Base-by-base conservation (phyloP, 2,113 vertebrate species). In the Andinoacara biseriatus region DNA sequence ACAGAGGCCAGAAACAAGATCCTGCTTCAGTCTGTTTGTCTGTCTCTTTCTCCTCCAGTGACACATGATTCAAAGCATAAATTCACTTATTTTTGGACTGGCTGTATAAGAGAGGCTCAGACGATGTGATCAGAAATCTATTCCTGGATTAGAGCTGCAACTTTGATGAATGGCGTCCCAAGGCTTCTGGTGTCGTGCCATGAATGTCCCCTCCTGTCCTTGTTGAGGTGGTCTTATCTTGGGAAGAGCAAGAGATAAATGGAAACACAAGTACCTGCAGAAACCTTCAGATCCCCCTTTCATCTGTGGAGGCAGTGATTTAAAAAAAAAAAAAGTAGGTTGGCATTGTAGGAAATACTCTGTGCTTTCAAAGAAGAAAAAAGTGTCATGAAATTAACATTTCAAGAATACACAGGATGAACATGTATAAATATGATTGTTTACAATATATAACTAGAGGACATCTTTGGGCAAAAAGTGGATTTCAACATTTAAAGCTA, bases 1-100 rank as follows among this genome's bases (percentile, higher is more conserved):
- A 69, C 58, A 76, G 81, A 83, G 61, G 85, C 90, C 86, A 92
- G 80, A 88, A 91, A 87, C 83, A 83, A 85, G 79, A 91, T 82
- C 78, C 56, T 18, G 38, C 56, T 81, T 81, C 76, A 74, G 52
- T 62, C 58, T 84, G 49, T 87, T 78, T 74, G 63, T 88, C 76
- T 91, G 58, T 86, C 77, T 84, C 52, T 58, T 43, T 85, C 74
- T 67, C 54, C 2, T 52, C 80, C 59, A 59, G 74, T 79, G 76
- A 9, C 69, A 67, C 77, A 57, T 29, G 54, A 79, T 63, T 75
- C 26, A 61, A 43, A 79, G 58, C 72, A 78, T 81, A 58, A 58
- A 82, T 83, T 63, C 46, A 10, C 61, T 76, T 76, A 38, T 61
- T 86, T 80, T 24, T 69, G 17, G 40, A 58, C 38, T 1, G n/a